Base-by-base conservation (phyloP, 23 tunicate species). In the Phallusia fumigata region DNA sequence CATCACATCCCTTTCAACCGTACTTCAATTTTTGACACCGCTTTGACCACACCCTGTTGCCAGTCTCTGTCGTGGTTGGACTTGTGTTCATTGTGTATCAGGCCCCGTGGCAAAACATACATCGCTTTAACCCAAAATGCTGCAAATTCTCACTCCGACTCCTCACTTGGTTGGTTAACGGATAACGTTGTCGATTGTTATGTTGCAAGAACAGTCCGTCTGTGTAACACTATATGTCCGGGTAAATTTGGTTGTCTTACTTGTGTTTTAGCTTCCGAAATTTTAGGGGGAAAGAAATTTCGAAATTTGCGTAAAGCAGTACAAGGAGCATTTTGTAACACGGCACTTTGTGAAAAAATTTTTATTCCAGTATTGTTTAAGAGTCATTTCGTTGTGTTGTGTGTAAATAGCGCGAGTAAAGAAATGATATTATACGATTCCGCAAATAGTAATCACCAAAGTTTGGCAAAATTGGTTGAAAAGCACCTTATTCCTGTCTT, bases 1-100 rank as follows among this genome's bases (percentile, higher is more conserved):
- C 26, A 22, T 24, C 69, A 58, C 28, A 24, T 21, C 69, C 69
- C 26, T 5, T 58, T 58, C 3, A 58, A 8, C 69, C 26, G 28
- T 21, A 58, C 69, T 58, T 58, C 69, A 13, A 58, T 58, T 21
- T 58, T 58, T 13, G 69, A 58, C 28, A 58, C 16, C 26, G 69
- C 69, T 58, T 13, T 58, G 15, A 58, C 28, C 69, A 58, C 28
- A 24, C 69, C 26, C 28, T 58, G 69, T 58, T 24, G 28, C 16
- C 69, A 58, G 69, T 58, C 69, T 6, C 13, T 58, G 69, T 58
- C 69, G 28, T 58, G 69, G 69, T 13, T 58, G 69, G 69, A 58
- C 28, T 58, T 58, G 69, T 58, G 69, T 58, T 58, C 69, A 13
- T 58, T 58, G 69, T 58, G 69, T 58, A 22, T 58, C 69, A 58